A percentile compares a stretch with the other conserved stretches of the same genome.
Conservation (phyloP, 1,140 invertebrate species). For the Mycetomoellerius zeteki region DNA sequence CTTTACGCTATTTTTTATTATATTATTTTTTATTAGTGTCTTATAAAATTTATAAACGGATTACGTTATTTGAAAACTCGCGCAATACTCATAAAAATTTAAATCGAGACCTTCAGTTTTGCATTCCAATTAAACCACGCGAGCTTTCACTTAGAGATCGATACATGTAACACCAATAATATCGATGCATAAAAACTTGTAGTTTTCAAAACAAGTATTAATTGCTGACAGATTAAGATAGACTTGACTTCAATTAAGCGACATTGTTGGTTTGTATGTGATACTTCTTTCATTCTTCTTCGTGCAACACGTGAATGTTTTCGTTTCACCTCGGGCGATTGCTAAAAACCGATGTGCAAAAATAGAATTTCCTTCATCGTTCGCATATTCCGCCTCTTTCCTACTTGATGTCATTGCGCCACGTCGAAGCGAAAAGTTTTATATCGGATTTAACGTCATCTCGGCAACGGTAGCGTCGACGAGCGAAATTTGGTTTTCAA, state of each 20-base stretch:
- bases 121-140: background rate
- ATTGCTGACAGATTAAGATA: background rate
- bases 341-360: conserved; percentile 47
- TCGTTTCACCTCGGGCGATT: conserved; percentile 22
- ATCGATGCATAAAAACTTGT: too few relatives aligned
- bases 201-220: too few relatives aligned
- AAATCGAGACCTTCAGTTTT: background rate
- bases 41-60: background rate
- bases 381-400: conserved; percentile 41
- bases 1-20: background rate
- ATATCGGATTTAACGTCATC: conserved; percentile 53
- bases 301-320: conserved; percentile 23
- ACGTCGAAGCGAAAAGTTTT: conserved; percentile 40
- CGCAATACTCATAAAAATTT: background rate
- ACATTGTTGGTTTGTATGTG: background rate
- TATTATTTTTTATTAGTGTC: background rate
- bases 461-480: conserved; percentile 15
- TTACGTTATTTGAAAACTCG: background rate
- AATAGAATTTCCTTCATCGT: conserved; percentile 27
- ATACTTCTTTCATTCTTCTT: background rate
- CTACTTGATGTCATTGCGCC: conserved; percentile 40
- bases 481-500: conserved; percentile 55
- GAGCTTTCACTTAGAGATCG: background rate
- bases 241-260: background rate
- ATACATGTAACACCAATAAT: background rate